Evolutionary conservation across 2,888 invertebrate species (phyloP), one percentile per base, ranked within the genome.

Genomic region (Xestia xanthographa): DNA sequence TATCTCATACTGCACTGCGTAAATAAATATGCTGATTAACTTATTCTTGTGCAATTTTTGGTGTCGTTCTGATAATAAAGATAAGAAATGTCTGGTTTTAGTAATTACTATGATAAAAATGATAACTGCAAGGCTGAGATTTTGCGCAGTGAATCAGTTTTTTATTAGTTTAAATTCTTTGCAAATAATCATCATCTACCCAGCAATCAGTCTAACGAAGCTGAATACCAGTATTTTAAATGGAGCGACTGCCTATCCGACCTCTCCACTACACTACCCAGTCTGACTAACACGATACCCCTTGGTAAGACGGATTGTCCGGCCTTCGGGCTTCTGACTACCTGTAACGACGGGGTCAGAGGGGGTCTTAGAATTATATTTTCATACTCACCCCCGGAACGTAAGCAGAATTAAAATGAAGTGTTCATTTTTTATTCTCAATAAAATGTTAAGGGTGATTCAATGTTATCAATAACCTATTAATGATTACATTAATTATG

Each of bases 1-100:
- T 26, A n/a, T 22, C n/a, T 5, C 3, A 17, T 11, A 66, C 60
- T 41, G 72, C 60, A 83, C 65, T 81, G 73, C 84, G 84, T 69
- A 62, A 53, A 79, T 83, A 56, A 58, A 72, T 83, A 38, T 38
- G 26, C 29, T 29, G 26, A 22, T 26, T 43, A 12, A n/a, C 29
- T 17, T 41, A 56, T 56, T 48, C 9, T 45, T 29, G 17, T 34
- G 20, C 29, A 34, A 22, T 53, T n/a, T 56, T 77, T 71, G n/a
- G 45, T 77, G 68, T 66, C 45, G 53, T 45, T 45, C n/a, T 20
- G 80, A 45, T 72, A 26, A 79, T 60, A 45, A 53, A 53, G 60
- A 72, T 77, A 62, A 29, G 17, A 0, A 50, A 43, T 26, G 72
- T 79, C 60, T 79, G 34, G 45, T 50, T 50, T 60, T 34, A 22